phyloP scores from a whole-genome alignment of 2,888 invertebrate species.

The Thereva nobilitata region DNA sequence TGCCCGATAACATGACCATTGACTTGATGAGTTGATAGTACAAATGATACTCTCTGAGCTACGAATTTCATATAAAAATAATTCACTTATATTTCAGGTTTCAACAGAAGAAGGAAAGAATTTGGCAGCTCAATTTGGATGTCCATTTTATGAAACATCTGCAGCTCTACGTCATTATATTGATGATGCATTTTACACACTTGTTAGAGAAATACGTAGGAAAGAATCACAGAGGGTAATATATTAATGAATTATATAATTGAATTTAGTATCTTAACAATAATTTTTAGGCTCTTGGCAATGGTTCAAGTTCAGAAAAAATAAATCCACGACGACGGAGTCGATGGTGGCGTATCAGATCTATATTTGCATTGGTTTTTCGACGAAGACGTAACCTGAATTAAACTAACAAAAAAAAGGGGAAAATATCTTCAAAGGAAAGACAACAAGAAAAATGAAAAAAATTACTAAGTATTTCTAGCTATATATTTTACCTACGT shows the following conservation, averaged over 20 bases:
- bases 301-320: slow-evolving; percentile 60
- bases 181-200: slow-evolving; percentile 88
- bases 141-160: slow-evolving; percentile 90
- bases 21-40: too few relatives aligned
- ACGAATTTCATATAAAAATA: too few relatives aligned
- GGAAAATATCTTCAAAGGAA: slow-evolving; percentile 4
- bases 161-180: slow-evolving; percentile 86
- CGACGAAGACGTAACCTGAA: slow-evolving; percentile 56
- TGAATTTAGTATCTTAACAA: slow-evolving; percentile 9
- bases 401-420: slow-evolving; percentile 43
- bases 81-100: slow-evolving; percentile 63
- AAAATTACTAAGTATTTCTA: slow-evolving; percentile 29
- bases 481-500: slow-evolving; percentile 30
- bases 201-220: slow-evolving; percentile 81
- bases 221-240: slow-evolving; percentile 68
- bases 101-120: slow-evolving; percentile 82
- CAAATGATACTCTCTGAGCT: too few relatives aligned
- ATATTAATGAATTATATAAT: neutral
- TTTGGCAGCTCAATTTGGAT: slow-evolving; percentile 81
- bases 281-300: slow-evolving; percentile 59
- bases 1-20: too few relatives aligned
- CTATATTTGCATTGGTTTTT: slow-evolving; percentile 82
- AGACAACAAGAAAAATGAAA: slow-evolving; percentile 5
- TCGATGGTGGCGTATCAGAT: slow-evolving; percentile 81
- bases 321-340: slow-evolving; percentile 67